Base-by-base conservation (phyloP, 1,140 invertebrate genomes). In the Aphidius ervi region DNA sequence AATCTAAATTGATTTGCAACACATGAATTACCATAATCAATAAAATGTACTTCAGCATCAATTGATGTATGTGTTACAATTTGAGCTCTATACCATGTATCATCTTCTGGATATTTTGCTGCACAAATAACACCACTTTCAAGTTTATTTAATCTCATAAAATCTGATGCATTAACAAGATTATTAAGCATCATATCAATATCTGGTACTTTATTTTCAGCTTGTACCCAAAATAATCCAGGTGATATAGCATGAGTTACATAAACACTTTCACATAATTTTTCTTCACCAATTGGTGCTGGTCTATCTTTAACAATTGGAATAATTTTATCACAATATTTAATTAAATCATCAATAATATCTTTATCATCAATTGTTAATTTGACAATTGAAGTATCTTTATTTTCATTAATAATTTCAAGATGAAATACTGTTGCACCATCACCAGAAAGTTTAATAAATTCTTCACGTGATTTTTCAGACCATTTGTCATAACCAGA, bases 1-100 rank as follows among this genome's bases (percentile, higher is more conserved):
- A 80, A 80, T 40, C 83, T 74, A 43, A 89, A 72, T 67, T 84
- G 82, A 31, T 79, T 82, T 0, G 82, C 82, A 6, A 82, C 79
- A 9, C 85, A 84, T 0, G 84, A 84, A 72, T 90, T 90, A 23
- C 88, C 88, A 67, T 90, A 90, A 76, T 91, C 89, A 70, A 89
- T 85, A 67, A 88, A 89, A 1, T 86, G 68, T 2, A 89, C 86
- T 75, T 88, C 85, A 5, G 82, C 85, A 6, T 82, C 85, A 9
- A 80, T 77, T 3, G 84, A 84, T 3, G 82, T 82, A 49, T 85
- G 81, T 6, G 82, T 82, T 37, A 88, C 74, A 43, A 89, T 79
- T 69, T 86, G 82, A 0, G 87, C 87, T 45, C 88, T 77, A 67
- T 90, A 90, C 87, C 87, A 90, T 10, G 78, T 76, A 10, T 81